Evolutionary conservation across 1,140 invertebrate genomes (phyloP), one percentile per base, ranked within the genome.

Genomic region (Phocides pigmalion): DNA sequence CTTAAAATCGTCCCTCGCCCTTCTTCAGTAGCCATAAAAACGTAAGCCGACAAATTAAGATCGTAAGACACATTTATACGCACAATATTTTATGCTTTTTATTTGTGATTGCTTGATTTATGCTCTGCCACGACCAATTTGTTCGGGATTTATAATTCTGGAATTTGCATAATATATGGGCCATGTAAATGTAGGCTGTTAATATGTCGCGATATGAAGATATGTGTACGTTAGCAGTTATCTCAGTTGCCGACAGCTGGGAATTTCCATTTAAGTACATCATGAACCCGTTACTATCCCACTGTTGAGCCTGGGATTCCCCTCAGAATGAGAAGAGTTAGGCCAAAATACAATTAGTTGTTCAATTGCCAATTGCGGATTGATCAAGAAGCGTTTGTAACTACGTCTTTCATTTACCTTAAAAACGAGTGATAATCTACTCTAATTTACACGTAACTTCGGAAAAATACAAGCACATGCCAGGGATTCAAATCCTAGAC

Each of bases 21-120:
- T 76, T 68, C 74, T 82, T 78, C 82, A 81, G 82, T 74, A 86
- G 81, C 80, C 64, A 61, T 74, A 79, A 79, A 75, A 79, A 66
- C 59, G 76, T 79, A 79, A 74, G 79, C 51, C 35, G 50, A 66
- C 72, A 74, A 79, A 74, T 86, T 79, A 79, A 80, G 76, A 41
- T 66, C 56, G 68, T 70, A 72, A 72, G 72, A 79, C 71, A 79
- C 72, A 65, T 79, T 81, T 80, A 79, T 76, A 65, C 41, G 49
- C 47, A 58, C 67, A 72, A 75, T 83, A 87, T 71, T 71, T 83
- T 64, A 74, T 63, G 62, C 25, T 63, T 79, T 84, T 79, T 79
- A 83, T 78, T 81, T 75, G 68, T 66, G 64, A 66, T 67, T 54
- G 46, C 49, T 64, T 68, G 75, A 82, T 84, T 82, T 79, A 82